Conservation (phyloP, 2,888 invertebrate species). For the Eumacrocentrus americanus region DNA sequence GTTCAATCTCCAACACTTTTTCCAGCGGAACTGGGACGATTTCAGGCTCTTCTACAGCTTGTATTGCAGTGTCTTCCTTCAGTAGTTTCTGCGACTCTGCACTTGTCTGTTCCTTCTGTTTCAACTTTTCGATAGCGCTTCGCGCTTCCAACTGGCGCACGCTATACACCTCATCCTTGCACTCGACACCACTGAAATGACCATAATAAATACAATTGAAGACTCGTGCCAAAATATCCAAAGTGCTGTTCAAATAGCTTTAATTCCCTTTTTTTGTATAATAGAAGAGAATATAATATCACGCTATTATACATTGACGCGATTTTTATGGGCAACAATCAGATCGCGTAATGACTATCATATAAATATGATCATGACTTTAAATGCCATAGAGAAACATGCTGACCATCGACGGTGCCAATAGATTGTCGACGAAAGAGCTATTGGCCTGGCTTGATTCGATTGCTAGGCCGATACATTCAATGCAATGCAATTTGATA, state of each 20-base stretch:
- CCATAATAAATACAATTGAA: constrained; percentile 32
- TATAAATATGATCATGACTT: constrained; percentile 9
- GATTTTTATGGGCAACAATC: background rate
- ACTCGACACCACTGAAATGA: constrained; percentile 76
- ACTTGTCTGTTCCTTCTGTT: background rate
- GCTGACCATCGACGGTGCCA: background rate
- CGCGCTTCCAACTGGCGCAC: constrained; percentile 65
- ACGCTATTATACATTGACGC: background rate
- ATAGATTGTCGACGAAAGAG: constrained; percentile 12
- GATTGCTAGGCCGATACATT: background rate
- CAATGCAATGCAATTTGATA: constrained; percentile 14
- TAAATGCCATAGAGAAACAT: background rate
- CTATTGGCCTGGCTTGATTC: constrained; percentile 10
- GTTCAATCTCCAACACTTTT: constrained; percentile 5
- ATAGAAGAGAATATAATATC: too few species aligned
- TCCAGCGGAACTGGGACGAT: background rate
- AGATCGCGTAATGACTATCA: constrained; percentile 9
- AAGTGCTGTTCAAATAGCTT: constrained; percentile 3
- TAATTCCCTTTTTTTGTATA: background rate
- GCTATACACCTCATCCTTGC: constrained; percentile 78
- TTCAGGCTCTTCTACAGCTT: background rate
- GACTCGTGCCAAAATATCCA: background rate
- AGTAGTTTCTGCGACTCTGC: constrained; percentile 24
- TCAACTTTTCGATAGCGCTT: constrained; percentile 38
- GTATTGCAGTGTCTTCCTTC: constrained; percentile 7